phyloP scores from a whole-genome alignment of 2,888 invertebrate genomes.

The Epirrhoe alternata region DNA sequence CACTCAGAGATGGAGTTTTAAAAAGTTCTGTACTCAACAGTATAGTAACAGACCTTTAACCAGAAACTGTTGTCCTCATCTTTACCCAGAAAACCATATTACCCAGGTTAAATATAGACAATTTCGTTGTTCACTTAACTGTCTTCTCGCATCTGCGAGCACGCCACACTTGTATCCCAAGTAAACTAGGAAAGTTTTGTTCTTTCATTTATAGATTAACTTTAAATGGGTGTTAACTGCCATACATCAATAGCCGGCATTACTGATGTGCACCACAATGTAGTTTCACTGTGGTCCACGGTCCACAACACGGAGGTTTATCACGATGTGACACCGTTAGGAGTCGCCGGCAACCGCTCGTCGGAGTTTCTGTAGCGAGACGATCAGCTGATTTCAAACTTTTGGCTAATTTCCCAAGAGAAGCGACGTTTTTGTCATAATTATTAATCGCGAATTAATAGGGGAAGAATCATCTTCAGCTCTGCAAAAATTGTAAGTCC shows the following conservation, averaged over 20 bases:
- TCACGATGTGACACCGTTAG: constrained; percentile 16
- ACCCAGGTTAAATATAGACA: too few species aligned
- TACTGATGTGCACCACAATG: neutral
- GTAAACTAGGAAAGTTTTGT: too few species aligned
- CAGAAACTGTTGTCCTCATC: too few species aligned
- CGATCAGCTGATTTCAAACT: neutral
- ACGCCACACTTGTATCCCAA: too few species aligned
- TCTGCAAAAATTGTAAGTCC: too few species aligned
- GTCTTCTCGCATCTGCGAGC: neutral
- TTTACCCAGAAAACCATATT: too few species aligned
- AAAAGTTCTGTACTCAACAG: neutral
- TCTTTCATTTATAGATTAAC: too few species aligned
- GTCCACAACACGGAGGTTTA: neutral
- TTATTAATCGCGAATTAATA: too few species aligned
- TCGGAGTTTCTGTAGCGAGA: neutral
- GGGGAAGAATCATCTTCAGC: too few species aligned
- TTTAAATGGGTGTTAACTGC: too few species aligned
- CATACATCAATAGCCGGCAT: too few species aligned
- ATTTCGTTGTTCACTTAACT: neutral
- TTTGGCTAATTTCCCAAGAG: neutral
- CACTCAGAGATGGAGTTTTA: neutral
- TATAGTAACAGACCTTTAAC: too few species aligned
- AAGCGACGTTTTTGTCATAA: neutral
- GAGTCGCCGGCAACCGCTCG: neutral
- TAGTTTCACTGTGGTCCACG: constrained; percentile 4